Evolutionary conservation across 2,888 invertebrate genomes (phyloP).

Genomic region (Odontothrips loti): DNA sequence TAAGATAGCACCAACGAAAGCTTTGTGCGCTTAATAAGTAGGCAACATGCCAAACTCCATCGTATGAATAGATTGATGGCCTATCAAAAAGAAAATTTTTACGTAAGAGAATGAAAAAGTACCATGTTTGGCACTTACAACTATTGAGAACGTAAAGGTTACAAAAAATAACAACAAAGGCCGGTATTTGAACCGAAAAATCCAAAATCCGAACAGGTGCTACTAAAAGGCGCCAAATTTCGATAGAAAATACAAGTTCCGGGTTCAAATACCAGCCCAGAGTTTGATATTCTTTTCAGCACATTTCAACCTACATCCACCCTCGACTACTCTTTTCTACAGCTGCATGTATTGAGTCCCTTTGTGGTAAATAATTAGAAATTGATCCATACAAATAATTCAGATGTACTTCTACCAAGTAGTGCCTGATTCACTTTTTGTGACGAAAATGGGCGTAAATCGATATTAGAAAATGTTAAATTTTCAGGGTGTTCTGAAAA

Average conservation of each 20-base stretch:
- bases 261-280: no score
- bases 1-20: conserved; percentile 2
- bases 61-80: not conserved
- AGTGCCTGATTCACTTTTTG: no score
- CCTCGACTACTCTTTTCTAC: not conserved
- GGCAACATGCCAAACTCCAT: not conserved
- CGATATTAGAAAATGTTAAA: not conserved
- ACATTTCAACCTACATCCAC: no score
- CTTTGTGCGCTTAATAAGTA: conserved; percentile 15
- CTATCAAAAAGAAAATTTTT: not conserved
- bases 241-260: not conserved
- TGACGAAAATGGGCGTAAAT: not conserved
- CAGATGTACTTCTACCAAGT: not conserved
- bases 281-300: no score
- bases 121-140: not conserved
- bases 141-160: no score
- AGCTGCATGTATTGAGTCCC: not conserved
- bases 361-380: not conserved
- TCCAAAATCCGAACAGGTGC: no score
- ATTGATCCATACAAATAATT: not conserved
- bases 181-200: no score
- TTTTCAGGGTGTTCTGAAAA: not conserved
- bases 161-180: no score
- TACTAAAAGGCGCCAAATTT: not conserved
- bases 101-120: not conserved